Evolutionary conservation across 2,797 vertebrate genomes (phyloP).

Genomic region (Poecilia wingei): DNA sequence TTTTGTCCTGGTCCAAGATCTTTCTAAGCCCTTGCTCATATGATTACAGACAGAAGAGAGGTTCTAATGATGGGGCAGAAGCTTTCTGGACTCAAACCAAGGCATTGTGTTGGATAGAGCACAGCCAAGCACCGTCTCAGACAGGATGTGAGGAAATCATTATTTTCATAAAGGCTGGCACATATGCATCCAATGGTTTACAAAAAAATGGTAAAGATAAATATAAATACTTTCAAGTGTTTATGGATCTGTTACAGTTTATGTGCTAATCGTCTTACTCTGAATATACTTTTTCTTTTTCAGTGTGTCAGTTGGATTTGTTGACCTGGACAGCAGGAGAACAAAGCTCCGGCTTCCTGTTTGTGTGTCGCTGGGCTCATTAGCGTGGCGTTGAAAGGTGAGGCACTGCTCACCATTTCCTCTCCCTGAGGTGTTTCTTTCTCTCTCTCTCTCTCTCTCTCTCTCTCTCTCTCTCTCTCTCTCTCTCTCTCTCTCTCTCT

Average conservation of each 20-base stretch:
- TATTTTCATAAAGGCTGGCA: slow-evolving; percentile 36
- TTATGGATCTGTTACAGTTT: slow-evolving; percentile 15
- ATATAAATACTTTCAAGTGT: not conserved
- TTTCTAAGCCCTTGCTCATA: slow-evolving; percentile 45
- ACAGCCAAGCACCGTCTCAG: slow-evolving; percentile 37
- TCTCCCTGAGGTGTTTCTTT: slow-evolving; percentile 59
- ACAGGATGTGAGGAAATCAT: slow-evolving; percentile 14
- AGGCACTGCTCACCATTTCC: slow-evolving; percentile 77
- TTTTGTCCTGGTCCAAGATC: slow-evolving; percentile 43
- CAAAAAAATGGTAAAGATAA: not conserved
- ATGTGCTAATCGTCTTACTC: slow-evolving; percentile 20
- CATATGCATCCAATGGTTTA: not conserved
- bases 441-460: slow-evolving; percentile 43
- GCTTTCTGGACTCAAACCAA: slow-evolving; percentile 43
- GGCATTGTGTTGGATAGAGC: slow-evolving; percentile 41
- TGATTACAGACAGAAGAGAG: slow-evolving; percentile 56
- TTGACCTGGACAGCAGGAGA: slow-evolving; percentile 59
- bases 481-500: slow-evolving; percentile 45
- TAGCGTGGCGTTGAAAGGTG: slow-evolving; percentile 78
- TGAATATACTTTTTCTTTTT: slow-evolving; percentile 42
- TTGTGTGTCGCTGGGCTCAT: slow-evolving; percentile 76
- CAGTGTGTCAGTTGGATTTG: slow-evolving; percentile 58
- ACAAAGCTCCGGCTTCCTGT: slow-evolving; percentile 79
- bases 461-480: not conserved
- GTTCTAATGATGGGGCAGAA: slow-evolving; percentile 58